These are phyloP conservation scores for Chamaea fasciata DNA, from an alignment of 2,113 vertebrate genomes.

Conservation along the genomic window DNA sequence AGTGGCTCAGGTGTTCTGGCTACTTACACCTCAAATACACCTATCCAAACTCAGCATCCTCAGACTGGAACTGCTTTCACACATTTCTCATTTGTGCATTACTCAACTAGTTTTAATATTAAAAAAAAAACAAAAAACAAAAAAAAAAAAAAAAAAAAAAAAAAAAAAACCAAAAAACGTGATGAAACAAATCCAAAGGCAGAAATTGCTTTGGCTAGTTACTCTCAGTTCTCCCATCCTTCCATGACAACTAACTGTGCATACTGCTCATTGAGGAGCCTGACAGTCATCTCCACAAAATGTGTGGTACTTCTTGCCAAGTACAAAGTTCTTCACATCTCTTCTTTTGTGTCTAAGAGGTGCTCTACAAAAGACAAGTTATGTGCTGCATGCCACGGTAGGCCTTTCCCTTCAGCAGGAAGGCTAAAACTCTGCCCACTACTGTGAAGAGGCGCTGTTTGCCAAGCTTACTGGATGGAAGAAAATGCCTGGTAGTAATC, in stretches of 20 bases:
- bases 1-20: neutral
- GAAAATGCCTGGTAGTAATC: slow-evolving; percentile 68
- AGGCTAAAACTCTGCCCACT: neutral
- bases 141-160: neutral
- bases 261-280: neutral
- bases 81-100: neutral
- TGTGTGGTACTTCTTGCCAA: neutral
- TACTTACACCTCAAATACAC: neutral
- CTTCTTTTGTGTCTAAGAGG: neutral
- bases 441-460: neutral
- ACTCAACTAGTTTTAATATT: neutral
- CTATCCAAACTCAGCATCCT: neutral
- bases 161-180: neutral
- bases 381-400: accelerated
- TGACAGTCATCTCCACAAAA: neutral
- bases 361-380: neutral
- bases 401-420: neutral
- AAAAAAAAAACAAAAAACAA: neutral
- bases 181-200: neutral
- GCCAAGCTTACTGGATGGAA: slow-evolving; percentile 78
- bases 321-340: neutral
- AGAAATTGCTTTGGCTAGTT: neutral
- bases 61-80: neutral
- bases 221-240: neutral
- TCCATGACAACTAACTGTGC: neutral